Conservation (phyloP, 2,797 vertebrate genomes). For the Ataeniobius toweri region DNA sequence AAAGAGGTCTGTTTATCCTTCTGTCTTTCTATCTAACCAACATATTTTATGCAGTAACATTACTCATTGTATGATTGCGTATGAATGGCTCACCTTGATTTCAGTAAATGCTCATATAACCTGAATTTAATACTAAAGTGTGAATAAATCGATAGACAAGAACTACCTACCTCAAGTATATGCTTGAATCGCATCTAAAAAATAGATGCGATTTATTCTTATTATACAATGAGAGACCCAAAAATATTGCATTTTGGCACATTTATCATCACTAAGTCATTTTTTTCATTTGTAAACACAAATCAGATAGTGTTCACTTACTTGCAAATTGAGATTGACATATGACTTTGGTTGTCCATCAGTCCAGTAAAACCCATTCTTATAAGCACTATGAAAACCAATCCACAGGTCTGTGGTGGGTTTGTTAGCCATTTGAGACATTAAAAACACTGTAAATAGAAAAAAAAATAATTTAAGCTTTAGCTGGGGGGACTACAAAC, state of each 20-base stretch:
- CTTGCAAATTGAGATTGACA: not conserved
- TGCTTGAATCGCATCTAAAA: no score
- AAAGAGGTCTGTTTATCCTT: no score
- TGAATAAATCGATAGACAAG: no score
- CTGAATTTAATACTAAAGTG: no score
- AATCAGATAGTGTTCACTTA: not conserved
- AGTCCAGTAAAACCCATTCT: constrained; percentile 6
- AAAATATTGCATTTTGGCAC: not conserved
- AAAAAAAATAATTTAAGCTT: not conserved
- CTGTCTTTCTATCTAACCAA: no score
- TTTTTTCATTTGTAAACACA: not conserved
- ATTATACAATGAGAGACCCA: not conserved
- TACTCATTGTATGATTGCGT: no score
- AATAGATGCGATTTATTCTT: no score
- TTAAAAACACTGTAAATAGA: constrained; percentile 25
- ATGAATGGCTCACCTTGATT: no score
- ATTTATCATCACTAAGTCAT: not conserved
- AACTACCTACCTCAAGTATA: no score
- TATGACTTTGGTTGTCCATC: constrained; percentile 14
- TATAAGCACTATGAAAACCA: constrained; percentile 6
- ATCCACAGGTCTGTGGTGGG: constrained; percentile 23
- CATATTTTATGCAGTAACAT: no score
- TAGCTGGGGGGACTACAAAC: not conserved
- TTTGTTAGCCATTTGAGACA: constrained; percentile 13
- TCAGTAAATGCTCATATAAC: no score